Evolutionary conservation across 2,113 vertebrate genomes (phyloP).

Genomic region (Grammomys surdaster): DNA sequence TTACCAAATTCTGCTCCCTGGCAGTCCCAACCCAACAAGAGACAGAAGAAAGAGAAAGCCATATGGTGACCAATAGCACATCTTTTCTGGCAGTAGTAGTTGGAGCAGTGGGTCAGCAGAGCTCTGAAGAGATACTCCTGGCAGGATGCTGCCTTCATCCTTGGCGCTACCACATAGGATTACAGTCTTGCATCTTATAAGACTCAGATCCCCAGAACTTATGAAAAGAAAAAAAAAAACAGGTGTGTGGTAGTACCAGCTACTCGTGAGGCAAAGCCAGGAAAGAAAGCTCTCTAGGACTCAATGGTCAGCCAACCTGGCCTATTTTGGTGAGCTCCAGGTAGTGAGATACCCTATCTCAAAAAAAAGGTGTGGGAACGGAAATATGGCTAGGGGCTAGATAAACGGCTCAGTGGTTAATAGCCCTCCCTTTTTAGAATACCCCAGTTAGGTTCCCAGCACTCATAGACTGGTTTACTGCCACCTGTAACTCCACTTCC

Average conservation of each 20-base stretch:
- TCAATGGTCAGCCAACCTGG: no score
- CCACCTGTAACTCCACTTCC: neutral
- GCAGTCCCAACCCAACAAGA: conserved; percentile 28
- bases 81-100: conserved; percentile 17
- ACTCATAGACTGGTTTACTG: neutral
- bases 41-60: conserved; percentile 54
- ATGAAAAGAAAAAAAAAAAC: neutral
- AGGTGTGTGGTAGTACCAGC: neutral
- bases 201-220: no score
- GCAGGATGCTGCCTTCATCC: neutral
- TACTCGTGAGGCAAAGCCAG: neutral
- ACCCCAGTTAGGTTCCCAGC: neutral
- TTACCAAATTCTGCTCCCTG: conserved; percentile 67
- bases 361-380: neutral
- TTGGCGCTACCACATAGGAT: neutral
- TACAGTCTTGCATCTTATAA: conserved; percentile 4
- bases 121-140: neutral
- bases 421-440: neutral
- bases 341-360: neutral
- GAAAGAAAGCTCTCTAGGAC: neutral
- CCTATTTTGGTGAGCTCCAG: no score
- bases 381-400: neutral
- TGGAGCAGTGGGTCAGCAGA: conserved; percentile 60
- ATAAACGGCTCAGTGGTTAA: neutral
- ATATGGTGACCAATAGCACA: neutral